phyloP scores from a whole-genome alignment of 2,888 invertebrate genomes.

The Antitype chi region DNA sequence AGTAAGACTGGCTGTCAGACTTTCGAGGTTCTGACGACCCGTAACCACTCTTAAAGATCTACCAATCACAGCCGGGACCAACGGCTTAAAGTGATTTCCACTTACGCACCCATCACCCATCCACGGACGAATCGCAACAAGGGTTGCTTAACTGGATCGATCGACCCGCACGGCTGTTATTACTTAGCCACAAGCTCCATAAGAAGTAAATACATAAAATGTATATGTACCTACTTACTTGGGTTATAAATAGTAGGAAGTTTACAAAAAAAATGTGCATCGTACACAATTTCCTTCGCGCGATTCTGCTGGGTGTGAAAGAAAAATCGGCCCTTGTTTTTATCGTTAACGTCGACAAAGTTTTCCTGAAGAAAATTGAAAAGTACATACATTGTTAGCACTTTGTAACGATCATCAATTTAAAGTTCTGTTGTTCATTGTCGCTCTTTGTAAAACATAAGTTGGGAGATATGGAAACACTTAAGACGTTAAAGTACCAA shows the following conservation, averaged over 20 bases:
- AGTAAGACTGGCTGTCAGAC: too few relatives aligned
- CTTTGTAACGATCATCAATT: conserved; percentile 37
- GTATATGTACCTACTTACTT: background rate
- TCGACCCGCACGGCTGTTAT: too few relatives aligned
- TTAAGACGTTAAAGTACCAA: background rate
- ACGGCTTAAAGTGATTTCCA: too few relatives aligned
- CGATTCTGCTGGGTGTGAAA: conserved; percentile 21
- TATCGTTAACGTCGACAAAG: conserved; percentile 41
- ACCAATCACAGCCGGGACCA: too few relatives aligned
- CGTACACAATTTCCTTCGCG: background rate
- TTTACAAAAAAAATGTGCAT: conserved; percentile 25
- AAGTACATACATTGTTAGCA: conserved; percentile 46
- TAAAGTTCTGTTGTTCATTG: conserved; percentile 29
- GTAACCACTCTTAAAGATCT: too few relatives aligned
- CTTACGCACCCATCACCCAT: too few relatives aligned
- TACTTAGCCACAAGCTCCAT: too few relatives aligned
- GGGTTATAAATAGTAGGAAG: background rate
- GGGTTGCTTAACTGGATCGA: too few relatives aligned
- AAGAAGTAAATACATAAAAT: background rate
- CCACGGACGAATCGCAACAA: too few relatives aligned
- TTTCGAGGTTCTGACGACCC: too few relatives aligned
- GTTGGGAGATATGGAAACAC: background rate
- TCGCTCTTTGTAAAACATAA: conserved; percentile 25
- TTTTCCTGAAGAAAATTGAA: conserved; percentile 52
- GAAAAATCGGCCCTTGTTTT: conserved; percentile 51